Percentiles rank a stretch among this genome's conserved stretches.
phyloP scores from a whole-genome alignment of 2,113 vertebrate species.

The Corydoras sp. region DNA sequence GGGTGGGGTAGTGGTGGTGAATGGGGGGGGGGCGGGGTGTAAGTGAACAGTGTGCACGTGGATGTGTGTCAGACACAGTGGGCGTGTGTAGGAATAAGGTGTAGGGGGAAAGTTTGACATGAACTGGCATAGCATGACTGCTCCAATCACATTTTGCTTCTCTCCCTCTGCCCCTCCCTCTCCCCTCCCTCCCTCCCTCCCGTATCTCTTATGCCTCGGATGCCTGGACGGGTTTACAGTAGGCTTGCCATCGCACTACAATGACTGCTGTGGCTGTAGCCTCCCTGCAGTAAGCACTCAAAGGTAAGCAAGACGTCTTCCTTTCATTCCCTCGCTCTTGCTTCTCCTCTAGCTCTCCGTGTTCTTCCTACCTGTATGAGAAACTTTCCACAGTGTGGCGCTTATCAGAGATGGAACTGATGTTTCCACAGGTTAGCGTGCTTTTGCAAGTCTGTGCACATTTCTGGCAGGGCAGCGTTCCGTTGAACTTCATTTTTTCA shows the following conservation, averaged over 20 bases:
- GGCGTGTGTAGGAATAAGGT: slow-evolving; percentile 16
- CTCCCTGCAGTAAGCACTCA: slow-evolving; percentile 44
- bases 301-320: slow-evolving; percentile 40
- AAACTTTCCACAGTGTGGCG: not conserved
- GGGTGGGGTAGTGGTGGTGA: too few species aligned
- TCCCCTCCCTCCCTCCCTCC: slow-evolving; percentile 6
- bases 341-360: not conserved
- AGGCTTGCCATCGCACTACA: slow-evolving; percentile 39
- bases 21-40: slow-evolving; percentile 13
- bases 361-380: not conserved
- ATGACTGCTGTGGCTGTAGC: slow-evolving; percentile 45
- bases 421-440: not conserved
- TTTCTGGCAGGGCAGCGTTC: not conserved
- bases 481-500: not conserved
- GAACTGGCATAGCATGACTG: slow-evolving; percentile 13
- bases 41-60: slow-evolving; percentile 24
- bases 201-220: slow-evolving; percentile 20
- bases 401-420: not conserved
- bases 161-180: slow-evolving; percentile 25
- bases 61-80: slow-evolving; percentile 17
- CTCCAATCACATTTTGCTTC: slow-evolving; percentile 33
- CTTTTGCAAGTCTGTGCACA: not conserved
- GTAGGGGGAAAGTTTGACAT: slow-evolving; percentile 11
- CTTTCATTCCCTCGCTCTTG: not conserved
- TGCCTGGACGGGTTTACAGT: slow-evolving; percentile 34